Evolutionary conservation across 2,797 vertebrate species (phyloP).

Genomic region (Diglossa cyanea): DNA sequence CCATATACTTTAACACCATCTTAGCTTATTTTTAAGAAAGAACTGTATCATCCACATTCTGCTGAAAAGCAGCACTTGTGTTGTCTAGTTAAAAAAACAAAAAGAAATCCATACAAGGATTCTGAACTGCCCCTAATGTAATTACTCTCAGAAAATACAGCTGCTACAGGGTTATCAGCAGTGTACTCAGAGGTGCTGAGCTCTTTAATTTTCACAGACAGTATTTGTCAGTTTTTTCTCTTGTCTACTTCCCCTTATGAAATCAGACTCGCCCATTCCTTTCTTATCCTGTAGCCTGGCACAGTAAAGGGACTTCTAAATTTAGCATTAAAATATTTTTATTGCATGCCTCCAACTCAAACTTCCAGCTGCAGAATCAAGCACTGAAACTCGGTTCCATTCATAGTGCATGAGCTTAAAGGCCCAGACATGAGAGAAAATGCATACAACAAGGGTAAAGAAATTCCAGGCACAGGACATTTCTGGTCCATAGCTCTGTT

Average conservation of each 20-base stretch:
- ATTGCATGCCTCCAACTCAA: background rate
- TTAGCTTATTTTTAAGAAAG: background rate
- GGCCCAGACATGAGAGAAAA: background rate
- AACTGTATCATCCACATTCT: background rate
- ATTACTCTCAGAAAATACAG: background rate
- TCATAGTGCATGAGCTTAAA: background rate
- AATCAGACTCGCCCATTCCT: background rate
- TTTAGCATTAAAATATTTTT: background rate
- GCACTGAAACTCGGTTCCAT: background rate
- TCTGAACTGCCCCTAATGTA: background rate
- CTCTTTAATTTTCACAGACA: background rate
- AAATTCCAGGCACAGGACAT: background rate
- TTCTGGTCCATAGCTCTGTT: background rate
- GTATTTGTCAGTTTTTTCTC: background rate
- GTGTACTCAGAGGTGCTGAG: background rate
- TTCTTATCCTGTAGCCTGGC: background rate
- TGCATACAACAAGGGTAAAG: background rate
- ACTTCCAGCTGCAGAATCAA: background rate
- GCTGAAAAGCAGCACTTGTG: background rate
- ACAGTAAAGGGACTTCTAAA: background rate
- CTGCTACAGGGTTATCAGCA: background rate
- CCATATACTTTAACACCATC: background rate
- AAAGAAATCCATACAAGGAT: background rate
- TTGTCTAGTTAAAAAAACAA: background rate
- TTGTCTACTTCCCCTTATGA: background rate